phyloP scores from a whole-genome alignment of 2,113 vertebrate species.

The Hemicordylus capensis region DNA sequence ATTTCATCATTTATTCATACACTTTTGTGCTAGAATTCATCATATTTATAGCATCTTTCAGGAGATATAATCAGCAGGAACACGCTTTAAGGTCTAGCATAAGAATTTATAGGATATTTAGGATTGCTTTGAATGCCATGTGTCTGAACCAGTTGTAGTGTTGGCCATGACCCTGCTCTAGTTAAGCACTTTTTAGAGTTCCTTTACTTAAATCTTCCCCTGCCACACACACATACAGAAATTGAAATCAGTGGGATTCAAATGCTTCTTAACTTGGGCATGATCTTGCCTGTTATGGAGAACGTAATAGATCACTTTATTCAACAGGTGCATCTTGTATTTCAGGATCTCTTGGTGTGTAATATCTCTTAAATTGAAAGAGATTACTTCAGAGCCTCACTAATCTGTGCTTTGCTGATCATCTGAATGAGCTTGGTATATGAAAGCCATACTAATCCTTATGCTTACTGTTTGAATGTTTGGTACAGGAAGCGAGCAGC shows the following conservation, averaged over 20 bases:
- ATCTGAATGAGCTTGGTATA: slow-evolving; percentile 70
- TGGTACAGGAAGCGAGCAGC: slow-evolving; percentile 97
- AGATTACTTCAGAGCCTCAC: slow-evolving; percentile 64
- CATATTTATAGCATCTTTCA: neutral
- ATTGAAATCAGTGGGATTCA: neutral
- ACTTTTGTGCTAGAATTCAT: neutral
- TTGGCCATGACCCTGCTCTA: neutral
- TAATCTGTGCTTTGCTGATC: slow-evolving; percentile 74
- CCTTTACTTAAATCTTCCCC: neutral
- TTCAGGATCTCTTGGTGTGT: slow-evolving; percentile 42
- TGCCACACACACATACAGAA: no score
- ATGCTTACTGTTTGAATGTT: slow-evolving; percentile 84
- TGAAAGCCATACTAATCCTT: slow-evolving; percentile 78
- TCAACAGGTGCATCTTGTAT: slow-evolving; percentile 29
- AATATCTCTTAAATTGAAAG: slow-evolving; percentile 41
- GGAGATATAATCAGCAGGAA: neutral
- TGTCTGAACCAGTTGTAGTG: neutral
- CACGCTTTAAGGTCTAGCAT: neutral
- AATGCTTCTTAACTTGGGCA: neutral
- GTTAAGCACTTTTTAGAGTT: neutral
- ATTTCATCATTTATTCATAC: neutral
- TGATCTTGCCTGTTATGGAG: neutral
- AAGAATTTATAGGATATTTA: neutral
- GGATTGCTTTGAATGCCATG: neutral
- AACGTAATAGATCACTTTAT: neutral